A percentile compares a stretch with the other conserved stretches of the same genome.
Conservation (phyloP, 1,140 invertebrate genomes). For the Polyergus mexicanus region DNA sequence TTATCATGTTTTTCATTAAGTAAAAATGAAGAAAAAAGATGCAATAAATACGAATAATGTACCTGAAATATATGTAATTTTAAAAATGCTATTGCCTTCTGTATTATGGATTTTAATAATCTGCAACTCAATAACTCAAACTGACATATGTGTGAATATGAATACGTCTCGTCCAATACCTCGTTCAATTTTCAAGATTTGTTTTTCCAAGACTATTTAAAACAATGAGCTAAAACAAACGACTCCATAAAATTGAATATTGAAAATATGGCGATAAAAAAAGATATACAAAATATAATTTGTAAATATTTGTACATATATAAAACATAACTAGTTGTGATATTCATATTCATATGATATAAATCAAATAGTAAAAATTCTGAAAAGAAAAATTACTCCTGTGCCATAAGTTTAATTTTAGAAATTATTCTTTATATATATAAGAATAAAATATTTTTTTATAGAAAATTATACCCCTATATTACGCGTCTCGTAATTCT, state of each 20-base stretch:
- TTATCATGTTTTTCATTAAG: not conserved
- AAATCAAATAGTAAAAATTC: not conserved
- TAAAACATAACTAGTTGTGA: not conserved
- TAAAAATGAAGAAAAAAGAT: not conserved
- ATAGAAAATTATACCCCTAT: not conserved
- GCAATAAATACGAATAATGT: not conserved
- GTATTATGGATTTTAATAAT: not conserved
- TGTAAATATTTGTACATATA: too few species aligned
- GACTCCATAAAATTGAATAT: conserved; percentile 15
- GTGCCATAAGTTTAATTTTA: not conserved
- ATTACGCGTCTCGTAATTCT: not conserved
- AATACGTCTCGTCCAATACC: not conserved
- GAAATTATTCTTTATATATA: not conserved
- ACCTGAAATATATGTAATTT: not conserved
- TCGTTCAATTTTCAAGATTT: conserved; percentile 16
- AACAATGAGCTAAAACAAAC: conserved; percentile 34
- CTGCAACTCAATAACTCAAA: not conserved
- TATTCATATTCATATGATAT: not conserved
- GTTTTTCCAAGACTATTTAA: not conserved
- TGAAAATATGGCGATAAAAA: conserved; percentile 9
- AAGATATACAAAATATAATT: not conserved
- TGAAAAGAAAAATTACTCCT: not conserved
- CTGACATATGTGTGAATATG: not conserved
- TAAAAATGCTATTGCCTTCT: not conserved
- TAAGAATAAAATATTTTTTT: not conserved